These are phyloP conservation scores for Diabrotica undecimpunctata DNA, from an alignment of 1,140 invertebrate genomes.

Conservation along the genomic window DNA sequence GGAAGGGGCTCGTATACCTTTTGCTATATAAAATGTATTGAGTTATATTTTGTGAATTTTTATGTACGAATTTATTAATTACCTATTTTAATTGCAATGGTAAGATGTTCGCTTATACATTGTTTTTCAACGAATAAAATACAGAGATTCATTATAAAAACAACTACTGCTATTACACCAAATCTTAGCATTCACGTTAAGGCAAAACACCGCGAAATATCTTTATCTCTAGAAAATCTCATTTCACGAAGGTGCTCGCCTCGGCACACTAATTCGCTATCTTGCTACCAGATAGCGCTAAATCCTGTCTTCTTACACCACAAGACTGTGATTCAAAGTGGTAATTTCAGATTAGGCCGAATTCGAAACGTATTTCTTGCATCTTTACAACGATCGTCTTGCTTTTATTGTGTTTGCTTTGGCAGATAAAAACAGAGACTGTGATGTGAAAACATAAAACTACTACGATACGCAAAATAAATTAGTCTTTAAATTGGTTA, in stretches of 20 bases:
- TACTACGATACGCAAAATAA: too few species aligned
- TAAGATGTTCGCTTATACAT: too few species aligned
- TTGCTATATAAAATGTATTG: too few species aligned
- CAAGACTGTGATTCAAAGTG: slow-evolving; percentile 20
- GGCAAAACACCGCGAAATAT: slow-evolving; percentile 14
- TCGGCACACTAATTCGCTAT: slow-evolving; percentile 7
- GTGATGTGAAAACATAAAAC: background rate
- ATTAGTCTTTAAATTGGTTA: too few species aligned
- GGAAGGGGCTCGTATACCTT: too few species aligned
- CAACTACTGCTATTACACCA: slow-evolving; percentile 9
- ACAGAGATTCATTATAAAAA: background rate
- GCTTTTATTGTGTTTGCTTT: slow-evolving; percentile 7
- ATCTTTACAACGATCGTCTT: slow-evolving; percentile 11
- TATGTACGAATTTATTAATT: too few species aligned
- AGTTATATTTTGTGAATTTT: too few species aligned
- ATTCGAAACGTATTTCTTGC: slow-evolving; percentile 18
- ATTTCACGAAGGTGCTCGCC: slow-evolving; percentile 17
- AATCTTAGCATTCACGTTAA: slow-evolving; percentile 20
- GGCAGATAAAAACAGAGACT: slow-evolving; percentile 14
- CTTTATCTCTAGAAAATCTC: slow-evolving; percentile 13
- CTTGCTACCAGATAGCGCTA: slow-evolving; percentile 10
- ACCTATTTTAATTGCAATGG: too few species aligned
- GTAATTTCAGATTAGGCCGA: slow-evolving; percentile 20
- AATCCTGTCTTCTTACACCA: slow-evolving; percentile 16
- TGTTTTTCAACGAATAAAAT: too few species aligned